Base-by-base conservation (phyloP, 2,113 vertebrate genomes). In the Saccopteryx bilineata region DNA sequence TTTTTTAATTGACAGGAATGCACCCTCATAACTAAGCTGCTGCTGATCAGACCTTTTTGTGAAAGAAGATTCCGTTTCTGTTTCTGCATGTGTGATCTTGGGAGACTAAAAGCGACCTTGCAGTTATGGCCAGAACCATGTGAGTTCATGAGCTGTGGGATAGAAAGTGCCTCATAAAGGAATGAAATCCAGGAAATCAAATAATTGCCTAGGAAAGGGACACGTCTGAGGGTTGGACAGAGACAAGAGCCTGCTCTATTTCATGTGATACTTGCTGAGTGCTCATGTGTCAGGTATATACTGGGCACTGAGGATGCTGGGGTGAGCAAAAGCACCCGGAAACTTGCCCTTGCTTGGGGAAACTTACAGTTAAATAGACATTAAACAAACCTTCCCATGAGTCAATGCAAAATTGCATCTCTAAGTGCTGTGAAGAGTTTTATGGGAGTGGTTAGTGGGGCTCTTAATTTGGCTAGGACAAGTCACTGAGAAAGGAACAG, bases 181-280 rank as follows among this genome's bases (percentile, higher is more conserved):
- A 48, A 76, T 4, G 1, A 50, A 91, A 60, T 7, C 5, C 54
- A 61, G 71, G 75, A 75, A 75, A 61, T 18, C n/a, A 61, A 69
- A 79, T 31, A 80, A 76, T 50, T 78, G 2, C 26, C 48, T 3
- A 17, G 58, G 75, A 48, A 61, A 79, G 13, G 11, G 52, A 52
- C 13, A 63, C 39, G 7, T 82, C 48, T 18, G 74, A 26, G n/a
- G 19, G 21, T 0, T 8, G 4, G 18, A 58, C 79, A 61, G 87
- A 65, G 33, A 60, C 10, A 5, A 3, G 1, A 28, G 11, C 11
- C 11, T 11, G 2, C 23, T 66, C 21, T 46, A 4, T 11, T 48
- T 63, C 3, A 9, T 0, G 2, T 10, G 5, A n/a, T 46, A 9
- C 8, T 61, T 21, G 7, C 23, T 5, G 50, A 75, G 71, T 2